A percentile compares a stretch with the other conserved stretches of the same genome.
phyloP scores from a whole-genome alignment of 2,113 vertebrate genomes.

The Coregonus clupeaformis region DNA sequence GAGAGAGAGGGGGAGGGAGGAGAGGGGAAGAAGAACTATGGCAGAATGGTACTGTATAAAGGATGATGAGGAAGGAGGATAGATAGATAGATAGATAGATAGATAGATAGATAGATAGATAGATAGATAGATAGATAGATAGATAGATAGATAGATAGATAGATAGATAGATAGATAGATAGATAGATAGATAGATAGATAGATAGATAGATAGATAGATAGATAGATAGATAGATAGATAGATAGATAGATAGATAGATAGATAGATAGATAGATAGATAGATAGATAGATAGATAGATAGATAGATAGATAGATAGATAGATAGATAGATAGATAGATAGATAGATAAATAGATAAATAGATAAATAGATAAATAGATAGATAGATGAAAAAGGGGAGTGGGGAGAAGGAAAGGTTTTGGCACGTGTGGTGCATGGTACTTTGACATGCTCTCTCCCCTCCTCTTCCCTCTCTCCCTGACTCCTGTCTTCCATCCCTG shows the following conservation, averaged over 20 bases:
- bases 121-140: background rate
- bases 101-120: background rate
- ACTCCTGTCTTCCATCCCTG: background rate
- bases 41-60: background rate
- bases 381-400: background rate
- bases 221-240: no score
- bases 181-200: no score
- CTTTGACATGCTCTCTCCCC: conserved; percentile 10
- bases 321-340: no score
- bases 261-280: no score
- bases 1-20: background rate
- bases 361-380: background rate
- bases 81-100: background rate
- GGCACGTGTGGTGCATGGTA: background rate
- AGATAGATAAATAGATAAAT: no score
- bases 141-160: no score
- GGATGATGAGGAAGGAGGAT: background rate
- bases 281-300: no score
- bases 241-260: no score
- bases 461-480: background rate
- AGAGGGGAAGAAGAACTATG: background rate
- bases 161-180: no score
- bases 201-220: no score
- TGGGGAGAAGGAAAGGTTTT: background rate
- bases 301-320: no score